Evolutionary conservation across 2,888 invertebrate species (phyloP).

Genomic region (Pimpla rufipes): DNA sequence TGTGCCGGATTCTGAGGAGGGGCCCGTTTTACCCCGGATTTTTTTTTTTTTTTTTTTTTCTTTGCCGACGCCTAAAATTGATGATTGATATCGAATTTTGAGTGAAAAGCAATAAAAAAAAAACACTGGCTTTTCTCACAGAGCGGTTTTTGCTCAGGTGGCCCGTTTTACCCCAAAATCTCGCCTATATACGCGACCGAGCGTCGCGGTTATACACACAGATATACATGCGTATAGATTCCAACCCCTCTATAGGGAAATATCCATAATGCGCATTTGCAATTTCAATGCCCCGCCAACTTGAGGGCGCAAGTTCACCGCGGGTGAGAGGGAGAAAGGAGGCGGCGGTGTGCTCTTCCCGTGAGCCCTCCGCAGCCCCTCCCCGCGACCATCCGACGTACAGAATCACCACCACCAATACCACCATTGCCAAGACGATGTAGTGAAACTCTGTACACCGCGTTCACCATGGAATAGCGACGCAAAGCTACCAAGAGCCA

Average conservation of each 20-base stretch:
- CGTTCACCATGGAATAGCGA: conserved; percentile 54
- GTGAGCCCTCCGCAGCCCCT: conserved; percentile 55
- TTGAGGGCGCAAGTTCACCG: conserved; percentile 75
- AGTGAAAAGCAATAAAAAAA: too few species aligned
- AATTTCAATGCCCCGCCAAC: conserved; percentile 84
- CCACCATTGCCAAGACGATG: conserved; percentile 33
- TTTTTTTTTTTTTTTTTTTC: too few species aligned
- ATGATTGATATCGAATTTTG: too few species aligned
- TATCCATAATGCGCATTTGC: conserved; percentile 86
- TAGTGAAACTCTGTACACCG: conserved; percentile 54
- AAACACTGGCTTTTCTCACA: too few species aligned
- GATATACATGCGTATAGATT: conserved; percentile 73
- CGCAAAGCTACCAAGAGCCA: conserved; percentile 63
- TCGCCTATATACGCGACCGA: conserved; percentile 65
- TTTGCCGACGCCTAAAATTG: too few species aligned
- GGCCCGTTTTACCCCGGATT: too few species aligned
- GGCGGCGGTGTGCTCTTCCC: conserved; percentile 55
- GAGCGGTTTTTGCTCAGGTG: too few species aligned
- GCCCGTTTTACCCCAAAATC: too few species aligned
- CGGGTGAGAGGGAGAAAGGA: conserved; percentile 43
- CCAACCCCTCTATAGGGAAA: conserved; percentile 83
- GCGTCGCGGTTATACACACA: conserved; percentile 68
- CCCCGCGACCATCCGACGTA: conserved; percentile 36
- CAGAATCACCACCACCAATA: conserved; percentile 62
- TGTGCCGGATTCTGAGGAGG: too few species aligned